These are phyloP conservation scores for Ochropleura leucogaster DNA, from an alignment of 2,888 invertebrate genomes.

Conservation along the genomic window DNA sequence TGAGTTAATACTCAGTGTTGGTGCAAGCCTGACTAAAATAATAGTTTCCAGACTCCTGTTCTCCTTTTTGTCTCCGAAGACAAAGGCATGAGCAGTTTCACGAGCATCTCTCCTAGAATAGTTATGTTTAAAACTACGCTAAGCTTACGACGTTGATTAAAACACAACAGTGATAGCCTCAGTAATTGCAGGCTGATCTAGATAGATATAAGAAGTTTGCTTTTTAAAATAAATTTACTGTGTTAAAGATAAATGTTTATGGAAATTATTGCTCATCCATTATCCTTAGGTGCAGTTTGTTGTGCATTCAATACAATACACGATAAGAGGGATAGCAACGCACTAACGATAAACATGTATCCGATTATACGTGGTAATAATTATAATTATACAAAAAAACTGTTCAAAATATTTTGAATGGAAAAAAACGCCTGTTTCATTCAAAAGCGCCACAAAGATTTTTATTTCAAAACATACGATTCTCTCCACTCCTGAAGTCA, in stretches of 20 bases:
- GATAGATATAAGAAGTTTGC: not conserved
- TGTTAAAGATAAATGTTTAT: not conserved
- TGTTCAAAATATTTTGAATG: too few species aligned
- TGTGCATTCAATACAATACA: too few species aligned
- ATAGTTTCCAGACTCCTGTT: not conserved
- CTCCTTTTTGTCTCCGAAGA: not conserved
- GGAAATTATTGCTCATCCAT: not conserved
- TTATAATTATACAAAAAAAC: too few species aligned
- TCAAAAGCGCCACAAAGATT: too few species aligned
- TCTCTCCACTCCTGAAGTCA: too few species aligned
- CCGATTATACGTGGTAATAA: too few species aligned
- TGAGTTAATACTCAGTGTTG: not conserved
- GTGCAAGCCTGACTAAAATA: not conserved
- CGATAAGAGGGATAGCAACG: too few species aligned
- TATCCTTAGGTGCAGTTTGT: too few species aligned
- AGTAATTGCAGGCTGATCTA: not conserved
- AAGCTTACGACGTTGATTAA: too few species aligned
- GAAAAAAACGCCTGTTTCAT: too few species aligned
- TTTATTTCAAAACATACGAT: too few species aligned
- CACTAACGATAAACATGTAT: too few species aligned
- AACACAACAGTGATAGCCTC: not conserved
- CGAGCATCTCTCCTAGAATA: not conserved
- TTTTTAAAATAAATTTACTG: not conserved
- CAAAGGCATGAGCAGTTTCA: not conserved
- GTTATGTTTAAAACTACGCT: conserved; percentile 22